Base-by-base conservation (phyloP, 2,888 invertebrate species). In the Pseudococcus longispinus region DNA sequence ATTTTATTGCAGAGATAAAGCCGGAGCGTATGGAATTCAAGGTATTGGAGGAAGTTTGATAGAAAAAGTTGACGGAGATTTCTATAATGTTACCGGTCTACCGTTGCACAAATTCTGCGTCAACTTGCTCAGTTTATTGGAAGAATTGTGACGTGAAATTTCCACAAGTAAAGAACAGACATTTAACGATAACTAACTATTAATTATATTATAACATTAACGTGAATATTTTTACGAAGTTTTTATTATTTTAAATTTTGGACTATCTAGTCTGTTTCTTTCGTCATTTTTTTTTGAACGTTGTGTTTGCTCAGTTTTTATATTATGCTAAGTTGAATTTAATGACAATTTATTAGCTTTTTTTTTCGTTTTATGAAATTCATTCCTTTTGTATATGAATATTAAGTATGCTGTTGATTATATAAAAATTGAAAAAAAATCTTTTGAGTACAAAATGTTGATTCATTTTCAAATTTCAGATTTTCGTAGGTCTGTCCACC, bases 21-120 rank as follows among this genome's bases (percentile, higher is more conserved):
- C 98, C 8, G 98, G 98, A n/a, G 95, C 94, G 0, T 98, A 97
- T 91, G 97, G 96, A 1, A 95, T 97, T 85, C 96, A 97, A 91
- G 96, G 95, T 0, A 90, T 94, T 1, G 98, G 97, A 8, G 95
- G 95, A 0, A 94, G 95, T n/a, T 92, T 98, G 85, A 93, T 98
- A 70, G 93, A 95, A 90, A 93, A 93, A 89, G 94, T 98, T 70
- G 92, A 95, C 51, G 98, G 95, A 0, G 97, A 97, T 90, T 97
- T 94, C 91, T 97, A 95, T 91, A 97, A 96, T 88, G 96, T 98
- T 0, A 94, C 97, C 90, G 98, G 98, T 0, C 92, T 98, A 89
- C 98, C 98, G 0, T 90, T 97, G 2, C 94, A 95, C 89, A 89
- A 89, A 44, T 88, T 90, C 46, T 87, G 88, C 51, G 20, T 86